Evolutionary conservation across 2,113 vertebrate species (phyloP), one percentile per base, ranked within the genome.

Genomic region (Clarias batrachus): DNA sequence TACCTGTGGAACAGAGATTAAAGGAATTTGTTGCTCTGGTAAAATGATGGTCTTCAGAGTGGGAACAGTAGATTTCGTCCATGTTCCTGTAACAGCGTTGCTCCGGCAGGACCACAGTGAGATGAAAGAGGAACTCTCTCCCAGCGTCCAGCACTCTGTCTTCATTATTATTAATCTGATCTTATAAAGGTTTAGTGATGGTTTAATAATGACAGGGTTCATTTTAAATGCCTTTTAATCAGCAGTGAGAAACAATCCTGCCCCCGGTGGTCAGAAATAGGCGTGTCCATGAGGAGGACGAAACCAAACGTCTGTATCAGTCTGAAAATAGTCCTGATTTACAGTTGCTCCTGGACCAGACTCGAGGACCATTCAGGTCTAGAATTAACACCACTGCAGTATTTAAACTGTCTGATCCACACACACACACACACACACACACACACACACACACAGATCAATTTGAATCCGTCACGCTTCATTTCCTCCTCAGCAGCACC

Each of bases 401-500:
- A 54, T 60, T 37, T 14, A 65, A 11, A 10, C 62, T 54, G 23
- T 25, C 27, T 74, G 16, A 86, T 6, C 52, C 66, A 62, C n/a
- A 65, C n/a, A 82, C 27, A 68, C 59, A 82, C 56, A 66, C 65
- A 27, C 65, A 66, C 65, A 66, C 12, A 66, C 10, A 66, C 65
- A 66, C 65, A 66, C 65, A 66, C 10, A n/a, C 25, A n/a, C 63
- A 25, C 30, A 10, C 37, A 82, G 60, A 65, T 27, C 0, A 27
- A 17, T n/a, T 66, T 23, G 27, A n/a, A 17, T 27, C 74, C 52
- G 16, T 27, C 52, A 33, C 11, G 54, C 56, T 79, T 57, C n/a
- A 33, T 27, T 59, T 79, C 54, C 25, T 63, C 71, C 71, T 85
- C 71, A 63, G 81, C 41, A 62, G 60, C 68, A 76, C 33, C 27